Conservation (phyloP, 92 coral and sea anemone species). For the Umimayanthus kanabou region DNA sequence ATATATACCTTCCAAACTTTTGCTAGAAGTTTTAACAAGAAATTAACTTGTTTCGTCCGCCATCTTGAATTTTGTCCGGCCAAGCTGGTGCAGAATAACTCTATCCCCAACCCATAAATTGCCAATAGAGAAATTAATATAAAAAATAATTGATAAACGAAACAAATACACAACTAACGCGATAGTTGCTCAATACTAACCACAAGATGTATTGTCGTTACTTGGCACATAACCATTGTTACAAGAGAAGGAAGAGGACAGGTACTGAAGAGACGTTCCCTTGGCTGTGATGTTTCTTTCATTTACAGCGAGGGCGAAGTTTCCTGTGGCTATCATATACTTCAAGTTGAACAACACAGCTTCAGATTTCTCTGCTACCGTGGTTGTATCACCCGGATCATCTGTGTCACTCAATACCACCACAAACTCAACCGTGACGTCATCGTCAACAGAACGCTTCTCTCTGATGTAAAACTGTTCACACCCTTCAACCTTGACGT, state of each 20-base stretch:
- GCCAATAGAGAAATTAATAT: too few species aligned
- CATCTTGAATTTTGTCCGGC: too few species aligned
- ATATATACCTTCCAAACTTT: too few species aligned
- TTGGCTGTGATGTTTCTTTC: conserved; percentile 36
- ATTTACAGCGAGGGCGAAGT: conserved; percentile 26
- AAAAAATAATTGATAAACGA: too few species aligned
- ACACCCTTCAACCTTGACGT: conserved; percentile 42
- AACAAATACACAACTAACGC: too few species aligned
- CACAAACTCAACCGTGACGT: conserved; percentile 27
- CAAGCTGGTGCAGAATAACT: too few species aligned
- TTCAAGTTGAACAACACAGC: conserved; percentile 56
- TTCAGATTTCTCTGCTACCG: conserved; percentile 54
- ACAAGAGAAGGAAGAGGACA: conserved; percentile 26
- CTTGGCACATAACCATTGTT: conserved; percentile 26
- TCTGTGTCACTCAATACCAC: conserved; percentile 37
- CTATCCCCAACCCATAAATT: too few species aligned
- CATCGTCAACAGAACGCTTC: conserved; percentile 20
- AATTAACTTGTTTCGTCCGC: too few species aligned
- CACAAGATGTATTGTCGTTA: conserved; percentile 3
- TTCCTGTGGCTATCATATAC: conserved; percentile 50
- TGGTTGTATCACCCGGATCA: conserved; percentile 19
- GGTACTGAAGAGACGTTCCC: conserved; percentile 28
- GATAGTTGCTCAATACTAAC: not conserved
- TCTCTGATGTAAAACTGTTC: not conserved
- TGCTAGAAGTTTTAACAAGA: too few species aligned